Percentiles rank a stretch among this genome's conserved stretches.
Conservation (phyloP, 2,113 vertebrate genomes). For the Tragelaphus scriptus region DNA sequence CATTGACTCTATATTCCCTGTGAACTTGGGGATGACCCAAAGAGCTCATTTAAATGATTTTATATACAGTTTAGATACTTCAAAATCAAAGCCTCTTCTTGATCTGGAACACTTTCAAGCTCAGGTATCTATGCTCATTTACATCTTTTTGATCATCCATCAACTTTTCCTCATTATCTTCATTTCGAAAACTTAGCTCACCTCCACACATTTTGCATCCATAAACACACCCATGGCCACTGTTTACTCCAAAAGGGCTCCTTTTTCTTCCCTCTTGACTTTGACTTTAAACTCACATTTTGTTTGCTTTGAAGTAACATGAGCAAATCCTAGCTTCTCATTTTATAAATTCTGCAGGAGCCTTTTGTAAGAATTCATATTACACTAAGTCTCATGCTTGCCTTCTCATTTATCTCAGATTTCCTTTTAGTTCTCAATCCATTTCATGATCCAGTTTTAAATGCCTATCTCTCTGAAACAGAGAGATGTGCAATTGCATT, state of each 20-base stretch:
- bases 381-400: neutral
- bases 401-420: neutral
- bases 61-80: neutral
- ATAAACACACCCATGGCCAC: neutral
- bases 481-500: neutral
- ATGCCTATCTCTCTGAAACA: neutral
- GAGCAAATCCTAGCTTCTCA: neutral
- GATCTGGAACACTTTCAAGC: neutral
- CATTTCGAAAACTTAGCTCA: neutral
- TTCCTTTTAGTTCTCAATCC: conserved; percentile 33
- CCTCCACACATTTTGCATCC: neutral
- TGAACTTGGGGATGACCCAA: neutral
- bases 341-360: conserved; percentile 28
- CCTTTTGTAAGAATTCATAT: neutral
- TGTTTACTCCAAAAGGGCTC: neutral
- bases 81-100: conserved; percentile 27
- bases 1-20: neutral
- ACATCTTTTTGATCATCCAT: neutral
- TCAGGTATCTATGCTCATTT: neutral
- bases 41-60: conserved; percentile 7
- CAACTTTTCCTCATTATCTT: neutral
- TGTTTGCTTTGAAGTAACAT: neutral
- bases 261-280: neutral
- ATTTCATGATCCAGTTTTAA: conserved; percentile 50
- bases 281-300: neutral